Evolutionary conservation across 2,888 invertebrate species (phyloP).

Genomic region (Euclidia mi): DNA sequence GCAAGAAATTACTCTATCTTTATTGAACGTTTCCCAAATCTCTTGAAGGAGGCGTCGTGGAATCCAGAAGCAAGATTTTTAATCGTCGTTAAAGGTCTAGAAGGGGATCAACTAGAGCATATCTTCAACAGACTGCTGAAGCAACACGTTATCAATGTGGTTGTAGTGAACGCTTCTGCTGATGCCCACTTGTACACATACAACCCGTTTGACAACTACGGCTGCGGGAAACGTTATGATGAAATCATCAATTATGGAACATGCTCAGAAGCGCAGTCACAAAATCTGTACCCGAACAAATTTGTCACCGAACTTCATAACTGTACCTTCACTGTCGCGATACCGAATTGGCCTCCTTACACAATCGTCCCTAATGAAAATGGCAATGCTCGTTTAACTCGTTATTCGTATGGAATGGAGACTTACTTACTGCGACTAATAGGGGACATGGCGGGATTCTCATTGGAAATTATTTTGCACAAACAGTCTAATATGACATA

Average conservation of each 20-base stretch:
- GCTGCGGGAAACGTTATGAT: conserved; percentile 70
- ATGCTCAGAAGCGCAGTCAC: conserved; percentile 48
- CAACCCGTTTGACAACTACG: conserved; percentile 72
- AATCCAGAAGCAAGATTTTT: conserved; percentile 59
- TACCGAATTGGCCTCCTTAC: conserved; percentile 68
- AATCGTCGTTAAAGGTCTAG: conserved; percentile 50
- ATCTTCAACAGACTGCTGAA: conserved; percentile 59
- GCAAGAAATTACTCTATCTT: background rate
- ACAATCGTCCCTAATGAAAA: conserved; percentile 24
- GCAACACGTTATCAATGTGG: conserved; percentile 58
- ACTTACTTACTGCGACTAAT: conserved; percentile 62
- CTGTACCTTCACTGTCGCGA: conserved; percentile 64
- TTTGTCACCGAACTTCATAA: conserved; percentile 60
- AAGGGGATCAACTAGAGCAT: conserved; percentile 25
- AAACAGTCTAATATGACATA: conserved; percentile 48
- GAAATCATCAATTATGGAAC: conserved; percentile 64
- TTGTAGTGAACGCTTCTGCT: conserved; percentile 60
- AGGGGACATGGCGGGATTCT: conserved; percentile 62
- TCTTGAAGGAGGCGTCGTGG: conserved; percentile 57
- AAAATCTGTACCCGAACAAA: conserved; percentile 58
- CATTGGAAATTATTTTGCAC: conserved; percentile 57
- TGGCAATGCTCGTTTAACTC: conserved; percentile 11
- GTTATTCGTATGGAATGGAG: conserved; percentile 51
- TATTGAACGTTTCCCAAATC: conserved; percentile 22
- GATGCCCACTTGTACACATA: conserved; percentile 68